Evolutionary conservation across 2,797 vertebrate species (phyloP).

Genomic region (Petrocephalus sullivani): DNA sequence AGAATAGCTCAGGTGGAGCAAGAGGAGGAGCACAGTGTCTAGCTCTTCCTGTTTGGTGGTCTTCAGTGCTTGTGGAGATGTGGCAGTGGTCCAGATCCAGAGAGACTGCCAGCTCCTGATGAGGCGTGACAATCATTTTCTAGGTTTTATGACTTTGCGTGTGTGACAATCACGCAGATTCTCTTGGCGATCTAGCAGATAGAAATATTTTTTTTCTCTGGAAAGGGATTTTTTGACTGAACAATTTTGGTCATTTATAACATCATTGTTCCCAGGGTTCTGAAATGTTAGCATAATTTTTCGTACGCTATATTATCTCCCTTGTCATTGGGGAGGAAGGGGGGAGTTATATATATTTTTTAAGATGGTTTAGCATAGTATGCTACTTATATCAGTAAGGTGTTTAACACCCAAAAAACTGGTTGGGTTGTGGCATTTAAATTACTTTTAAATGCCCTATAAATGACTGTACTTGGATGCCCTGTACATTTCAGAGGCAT

Average conservation of each 20-base stretch:
- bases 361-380: background rate
- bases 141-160: background rate
- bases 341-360: background rate
- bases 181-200: background rate
- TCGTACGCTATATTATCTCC: background rate
- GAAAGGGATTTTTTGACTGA: background rate
- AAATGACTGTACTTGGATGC: background rate
- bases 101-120: background rate
- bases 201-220: background rate
- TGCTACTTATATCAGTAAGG: background rate
- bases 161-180: background rate
- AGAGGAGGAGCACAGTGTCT: background rate
- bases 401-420: background rate
- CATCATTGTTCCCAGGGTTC: background rate
- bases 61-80: background rate
- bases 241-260: background rate
- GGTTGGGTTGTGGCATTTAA: background rate
- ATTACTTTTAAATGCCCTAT: background rate
- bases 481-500: background rate
- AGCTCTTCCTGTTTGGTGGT: background rate
- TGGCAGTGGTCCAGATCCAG: background rate
- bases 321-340: background rate
- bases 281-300: background rate
- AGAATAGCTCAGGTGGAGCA: background rate
- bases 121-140: background rate